Evolutionary conservation across 2,113 vertebrate species (phyloP), one percentile per base, ranked within the genome.

Genomic region (Paedocypris sp.): DNA sequence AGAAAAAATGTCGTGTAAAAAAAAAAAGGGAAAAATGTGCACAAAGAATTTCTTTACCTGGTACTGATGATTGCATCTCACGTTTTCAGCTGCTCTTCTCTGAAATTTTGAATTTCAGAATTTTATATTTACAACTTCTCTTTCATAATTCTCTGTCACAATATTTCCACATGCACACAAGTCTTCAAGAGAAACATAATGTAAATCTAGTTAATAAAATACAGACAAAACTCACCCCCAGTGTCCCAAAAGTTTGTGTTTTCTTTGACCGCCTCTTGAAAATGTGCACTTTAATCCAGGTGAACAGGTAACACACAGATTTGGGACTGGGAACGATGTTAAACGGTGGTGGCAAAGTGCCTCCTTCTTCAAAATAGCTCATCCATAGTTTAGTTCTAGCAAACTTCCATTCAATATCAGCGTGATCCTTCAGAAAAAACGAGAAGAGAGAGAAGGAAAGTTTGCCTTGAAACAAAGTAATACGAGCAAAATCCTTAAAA

Each of bases 291-390:
- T 85, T 87, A 43, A 91, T 80, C 92, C 93, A 99, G 57, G 58
- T 83, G 42, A 89, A 61, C 29, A 96, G 69, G 79, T 97, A 94
- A 83, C 87, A 94, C 16, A 91, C 54, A 6, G 95, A 91, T 61
- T 99, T 98, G 51, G 95, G 95, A 66, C 93, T 99, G 7, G 93
- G 91, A 64, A 99, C 86, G 60, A 99, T 94, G 70, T 99, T 99
- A 73, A 99, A 99, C 13, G 95, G 95, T 23, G 94, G 87, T 3
- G 95, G 94, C 25, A 99, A 75, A 54, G 95, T 99, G 19, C 90
- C 94, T 16, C 94, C 94, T 88, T 99, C 95, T 81, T 99, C 95
- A 75, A 99, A 99, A 66, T 98, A 99, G 75, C 95, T 99, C 92
- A 99, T 99, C 95, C 95, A 99, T 59, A 99, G 82, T 74, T 99